These are phyloP conservation scores for Sialia sialis DNA, from an alignment of 2,113 vertebrate species.

Conservation along the genomic window DNA sequence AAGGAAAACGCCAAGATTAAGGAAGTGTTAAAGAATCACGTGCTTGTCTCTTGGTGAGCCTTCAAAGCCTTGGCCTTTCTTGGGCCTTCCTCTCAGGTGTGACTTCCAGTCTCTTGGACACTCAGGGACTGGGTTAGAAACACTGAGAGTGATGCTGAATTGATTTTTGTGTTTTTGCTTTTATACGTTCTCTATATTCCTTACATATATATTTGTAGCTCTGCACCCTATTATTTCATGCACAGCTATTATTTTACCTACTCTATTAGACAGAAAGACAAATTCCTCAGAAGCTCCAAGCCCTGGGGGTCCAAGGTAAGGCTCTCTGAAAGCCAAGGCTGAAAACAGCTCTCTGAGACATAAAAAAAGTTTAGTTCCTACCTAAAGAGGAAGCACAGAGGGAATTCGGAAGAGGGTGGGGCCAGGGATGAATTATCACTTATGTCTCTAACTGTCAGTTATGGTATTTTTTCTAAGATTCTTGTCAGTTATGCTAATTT, in stretches of 20 bases:
- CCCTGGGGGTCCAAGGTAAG: background rate
- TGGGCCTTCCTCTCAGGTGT: background rate
- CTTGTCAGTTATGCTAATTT: background rate
- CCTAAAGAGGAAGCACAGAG: rapidly evolving
- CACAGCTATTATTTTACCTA: background rate
- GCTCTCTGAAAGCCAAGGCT: background rate
- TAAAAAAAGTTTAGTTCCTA: background rate
- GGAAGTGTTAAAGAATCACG: background rate
- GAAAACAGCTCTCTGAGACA: background rate
- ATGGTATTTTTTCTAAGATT: no score
- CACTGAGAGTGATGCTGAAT: background rate
- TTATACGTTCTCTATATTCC: background rate
- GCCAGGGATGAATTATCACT: background rate
- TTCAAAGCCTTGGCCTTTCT: background rate
- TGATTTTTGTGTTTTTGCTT: background rate
- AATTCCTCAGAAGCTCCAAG: background rate
- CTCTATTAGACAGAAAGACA: background rate
- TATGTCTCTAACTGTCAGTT: background rate
- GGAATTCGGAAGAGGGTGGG: background rate
- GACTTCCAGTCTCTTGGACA: background rate
- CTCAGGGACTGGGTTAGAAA: background rate
- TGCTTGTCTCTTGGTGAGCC: no score
- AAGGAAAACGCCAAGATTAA: background rate
- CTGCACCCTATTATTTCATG: background rate
- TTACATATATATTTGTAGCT: background rate